Conservation (phyloP, 2,113 vertebrate genomes). For the Irena cyanogastra region DNA sequence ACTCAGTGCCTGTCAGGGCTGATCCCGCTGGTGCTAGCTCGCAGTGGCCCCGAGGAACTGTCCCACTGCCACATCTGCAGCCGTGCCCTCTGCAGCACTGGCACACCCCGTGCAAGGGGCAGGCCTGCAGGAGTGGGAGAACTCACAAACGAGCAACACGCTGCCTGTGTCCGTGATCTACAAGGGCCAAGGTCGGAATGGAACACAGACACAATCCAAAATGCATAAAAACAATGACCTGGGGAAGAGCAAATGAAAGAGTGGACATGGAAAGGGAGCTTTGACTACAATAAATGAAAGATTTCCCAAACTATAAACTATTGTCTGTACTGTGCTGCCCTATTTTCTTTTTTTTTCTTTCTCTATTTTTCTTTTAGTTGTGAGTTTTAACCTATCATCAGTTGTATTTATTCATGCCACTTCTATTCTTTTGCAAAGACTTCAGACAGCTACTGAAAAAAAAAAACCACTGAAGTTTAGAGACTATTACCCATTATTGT, state of each 20-base stretch:
- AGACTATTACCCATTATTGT: not conserved
- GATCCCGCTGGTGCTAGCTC: not conserved
- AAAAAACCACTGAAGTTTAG: not conserved
- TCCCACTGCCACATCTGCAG: fast-evolving
- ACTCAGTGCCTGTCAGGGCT: not conserved
- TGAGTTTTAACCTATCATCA: not conserved
- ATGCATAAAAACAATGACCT: not conserved
- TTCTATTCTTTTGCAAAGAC: not conserved
- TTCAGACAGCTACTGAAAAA: not conserved
- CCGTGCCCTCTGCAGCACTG: not conserved
- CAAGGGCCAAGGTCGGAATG: not conserved
- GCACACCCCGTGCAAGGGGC: not conserved
- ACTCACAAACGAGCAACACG: fast-evolving
- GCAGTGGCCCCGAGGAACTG: not conserved
- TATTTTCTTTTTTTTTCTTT: not conserved
- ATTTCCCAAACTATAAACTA: not conserved
- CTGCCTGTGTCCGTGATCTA: not conserved
- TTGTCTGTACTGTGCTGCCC: not conserved
- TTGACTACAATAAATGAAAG: not conserved
- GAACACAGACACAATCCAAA: not conserved
- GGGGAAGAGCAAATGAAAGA: not conserved
- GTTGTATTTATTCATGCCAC: not conserved
- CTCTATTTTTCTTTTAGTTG: not conserved
- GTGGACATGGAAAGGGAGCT: not conserved
- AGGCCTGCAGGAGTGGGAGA: not conserved